Evolutionary conservation across 92 coral and sea anemone genomes (phyloP).

Genomic region (Porites rus): DNA sequence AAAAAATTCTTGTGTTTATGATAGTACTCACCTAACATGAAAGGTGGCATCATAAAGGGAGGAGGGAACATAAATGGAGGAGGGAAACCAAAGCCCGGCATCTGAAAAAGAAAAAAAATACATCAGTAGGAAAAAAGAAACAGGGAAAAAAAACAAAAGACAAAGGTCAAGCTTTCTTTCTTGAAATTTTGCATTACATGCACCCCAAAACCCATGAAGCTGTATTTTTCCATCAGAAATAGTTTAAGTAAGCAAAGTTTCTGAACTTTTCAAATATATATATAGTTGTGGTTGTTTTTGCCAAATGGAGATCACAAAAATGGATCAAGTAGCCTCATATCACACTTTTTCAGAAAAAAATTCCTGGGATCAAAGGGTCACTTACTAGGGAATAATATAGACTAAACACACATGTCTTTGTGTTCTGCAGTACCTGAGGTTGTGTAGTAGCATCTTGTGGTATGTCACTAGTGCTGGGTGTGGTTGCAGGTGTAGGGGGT

Average conservation of each 20-base stretch:
- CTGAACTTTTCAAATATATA: too few relatives aligned
- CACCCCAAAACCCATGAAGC: not conserved
- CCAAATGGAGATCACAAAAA: too few relatives aligned
- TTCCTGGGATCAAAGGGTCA: too few relatives aligned
- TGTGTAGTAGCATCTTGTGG: slow-evolving; percentile 33
- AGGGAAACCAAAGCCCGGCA: slow-evolving; percentile 71
- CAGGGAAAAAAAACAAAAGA: not conserved
- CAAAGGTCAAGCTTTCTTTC: not conserved
- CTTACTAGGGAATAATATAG: too few relatives aligned
- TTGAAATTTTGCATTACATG: not conserved
- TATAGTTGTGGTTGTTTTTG: too few relatives aligned
- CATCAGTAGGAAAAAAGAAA: too few relatives aligned
- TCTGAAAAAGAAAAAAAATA: not conserved
- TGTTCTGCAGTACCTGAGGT: slow-evolving; percentile 25
- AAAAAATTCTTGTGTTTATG: too few relatives aligned
- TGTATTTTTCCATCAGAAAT: not conserved
- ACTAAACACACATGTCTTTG: too few relatives aligned
- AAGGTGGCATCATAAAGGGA: slow-evolving; percentile 93
- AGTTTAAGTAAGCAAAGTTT: too few relatives aligned
- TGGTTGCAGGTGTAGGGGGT: slow-evolving; percentile 46
- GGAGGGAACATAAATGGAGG: slow-evolving; percentile 97
- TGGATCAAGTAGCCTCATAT: too few relatives aligned
- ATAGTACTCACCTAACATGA: slow-evolving; percentile 90
- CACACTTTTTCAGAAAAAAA: too few relatives aligned
- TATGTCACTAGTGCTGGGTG: slow-evolving; percentile 39